These are phyloP conservation scores for Propithecus deckenii DNA, from an alignment of 2,797 vertebrate genomes.

Conservation along the genomic window DNA sequence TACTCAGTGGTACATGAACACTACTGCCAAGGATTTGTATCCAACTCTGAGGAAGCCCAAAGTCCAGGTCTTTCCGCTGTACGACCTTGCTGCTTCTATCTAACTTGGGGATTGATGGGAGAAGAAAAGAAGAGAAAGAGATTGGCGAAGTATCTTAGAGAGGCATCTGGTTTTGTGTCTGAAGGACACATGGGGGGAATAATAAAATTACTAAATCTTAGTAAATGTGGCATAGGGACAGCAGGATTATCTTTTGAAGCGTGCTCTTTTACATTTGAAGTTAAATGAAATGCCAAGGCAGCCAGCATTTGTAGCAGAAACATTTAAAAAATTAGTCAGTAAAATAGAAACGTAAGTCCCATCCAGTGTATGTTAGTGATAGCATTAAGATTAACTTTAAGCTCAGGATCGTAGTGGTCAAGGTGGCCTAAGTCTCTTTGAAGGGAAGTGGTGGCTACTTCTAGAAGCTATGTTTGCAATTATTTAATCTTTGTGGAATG, in stretches of 20 bases:
- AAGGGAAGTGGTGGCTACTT: neutral
- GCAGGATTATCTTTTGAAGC: neutral
- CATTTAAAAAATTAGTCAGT: neutral
- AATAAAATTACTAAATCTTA: neutral
- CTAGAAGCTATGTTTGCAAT: neutral
- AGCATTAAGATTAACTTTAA: neutral
- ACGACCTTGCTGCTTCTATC: neutral
- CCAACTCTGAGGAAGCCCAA: neutral
- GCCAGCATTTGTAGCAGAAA: constrained; percentile 2
- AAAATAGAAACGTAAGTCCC: neutral
- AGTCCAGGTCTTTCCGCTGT: neutral
- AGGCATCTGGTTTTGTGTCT: constrained; percentile 28
- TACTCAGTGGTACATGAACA: neutral
- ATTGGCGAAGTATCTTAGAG: neutral
- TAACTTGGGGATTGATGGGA: neutral
- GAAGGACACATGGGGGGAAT: neutral
- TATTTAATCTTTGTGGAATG: neutral
- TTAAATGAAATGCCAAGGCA: constrained; percentile 36
- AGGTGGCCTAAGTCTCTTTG: neutral
- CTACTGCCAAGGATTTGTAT: neutral
- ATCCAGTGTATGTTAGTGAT: neutral
- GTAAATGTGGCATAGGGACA: neutral
- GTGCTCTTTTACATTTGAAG: neutral
- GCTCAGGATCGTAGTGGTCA: neutral
- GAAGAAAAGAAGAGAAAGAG: neutral